These are phyloP conservation scores for Siniperca obscura DNA, from an alignment of 2,797 vertebrate genomes.

Conservation along the genomic window DNA sequence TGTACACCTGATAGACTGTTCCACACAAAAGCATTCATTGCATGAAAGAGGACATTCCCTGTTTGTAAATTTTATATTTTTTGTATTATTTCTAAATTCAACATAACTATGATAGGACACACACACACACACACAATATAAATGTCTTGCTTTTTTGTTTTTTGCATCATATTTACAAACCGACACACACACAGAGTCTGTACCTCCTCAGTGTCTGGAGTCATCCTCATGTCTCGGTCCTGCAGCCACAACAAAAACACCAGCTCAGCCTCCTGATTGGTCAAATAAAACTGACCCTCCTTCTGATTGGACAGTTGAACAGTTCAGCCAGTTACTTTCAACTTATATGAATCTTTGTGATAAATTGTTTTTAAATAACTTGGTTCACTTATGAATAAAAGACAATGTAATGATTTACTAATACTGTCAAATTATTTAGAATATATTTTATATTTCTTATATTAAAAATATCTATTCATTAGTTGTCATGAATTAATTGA, in stretches of 20 bases:
- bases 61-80: no score
- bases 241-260: constrained; percentile 27
- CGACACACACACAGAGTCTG: not conserved
- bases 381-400: not conserved
- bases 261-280: constrained; percentile 7
- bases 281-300: not conserved
- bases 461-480: not conserved
- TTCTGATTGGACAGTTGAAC: not conserved
- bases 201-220: constrained; percentile 51
- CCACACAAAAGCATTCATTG: not conserved
- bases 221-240: constrained; percentile 58
- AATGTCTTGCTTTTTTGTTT: no score
- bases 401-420: not conserved
- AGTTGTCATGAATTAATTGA: not conserved
- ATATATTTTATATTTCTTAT: not conserved
- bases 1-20: constrained; percentile 89
- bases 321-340: not conserved
- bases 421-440: not conserved
- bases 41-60: not conserved
- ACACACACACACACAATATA: not conserved
- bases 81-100: no score
- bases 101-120: not conserved
- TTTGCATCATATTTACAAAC: no score
- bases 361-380: not conserved
- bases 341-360: not conserved